phyloP scores from a whole-genome alignment of 2,113 vertebrate genomes.

The Notothenia rossii region DNA sequence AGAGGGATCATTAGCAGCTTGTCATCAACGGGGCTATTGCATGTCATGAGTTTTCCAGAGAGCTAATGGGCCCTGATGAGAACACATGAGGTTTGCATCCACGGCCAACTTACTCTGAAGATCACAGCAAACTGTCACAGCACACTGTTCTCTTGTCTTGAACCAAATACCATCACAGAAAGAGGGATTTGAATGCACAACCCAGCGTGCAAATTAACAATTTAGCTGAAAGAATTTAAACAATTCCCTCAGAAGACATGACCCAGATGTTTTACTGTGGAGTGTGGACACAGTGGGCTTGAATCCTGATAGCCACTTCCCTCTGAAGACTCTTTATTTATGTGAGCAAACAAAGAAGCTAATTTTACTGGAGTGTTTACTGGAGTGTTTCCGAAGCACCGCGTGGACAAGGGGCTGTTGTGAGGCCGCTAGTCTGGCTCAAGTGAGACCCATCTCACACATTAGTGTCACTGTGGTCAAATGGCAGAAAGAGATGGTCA shows the following conservation, averaged over 20 bases:
- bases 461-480: constrained; percentile 46
- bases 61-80: constrained; percentile 9
- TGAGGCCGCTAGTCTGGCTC: constrained; percentile 9
- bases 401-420: constrained; percentile 33
- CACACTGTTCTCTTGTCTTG: constrained; percentile 2
- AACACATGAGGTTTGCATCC: constrained; percentile 27
- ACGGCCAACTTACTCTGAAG: neutral
- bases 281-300: neutral
- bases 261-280: neutral
- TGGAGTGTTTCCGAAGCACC: constrained; percentile 16
- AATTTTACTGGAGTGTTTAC: constrained; percentile 24
- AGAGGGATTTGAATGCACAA: neutral
- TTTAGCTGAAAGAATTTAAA: constrained; percentile 10
- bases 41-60: constrained; percentile 52
- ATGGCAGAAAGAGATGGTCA: constrained; percentile 17
- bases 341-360: constrained; percentile 26
- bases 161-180: constrained; percentile 3
- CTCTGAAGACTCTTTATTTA: neutral
- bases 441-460: constrained; percentile 20
- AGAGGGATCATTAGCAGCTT: constrained; percentile 52
- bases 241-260: neutral
- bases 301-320: neutral
- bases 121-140: constrained; percentile 5
- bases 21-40: constrained; percentile 44
- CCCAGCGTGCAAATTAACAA: neutral